A percentile compares a stretch with the other conserved stretches of the same genome.
phyloP scores from a whole-genome alignment of 2,797 vertebrate species.

The Anguilla pacifica region DNA sequence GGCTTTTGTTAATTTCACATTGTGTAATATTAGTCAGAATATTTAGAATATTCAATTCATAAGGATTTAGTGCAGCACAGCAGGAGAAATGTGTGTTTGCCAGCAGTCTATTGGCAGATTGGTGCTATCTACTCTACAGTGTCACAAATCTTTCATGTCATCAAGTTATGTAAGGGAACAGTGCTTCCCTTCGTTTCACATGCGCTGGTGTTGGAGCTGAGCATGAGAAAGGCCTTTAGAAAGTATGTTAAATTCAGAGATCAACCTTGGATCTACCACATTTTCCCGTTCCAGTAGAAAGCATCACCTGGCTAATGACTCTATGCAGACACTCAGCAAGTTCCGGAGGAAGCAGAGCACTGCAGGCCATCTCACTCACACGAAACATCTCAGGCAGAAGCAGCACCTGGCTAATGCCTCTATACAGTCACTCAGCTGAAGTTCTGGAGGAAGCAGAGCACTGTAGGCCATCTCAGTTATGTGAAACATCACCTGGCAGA shows the following conservation, averaged over 20 bases:
- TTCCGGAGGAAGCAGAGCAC: no score
- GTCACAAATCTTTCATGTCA: no score
- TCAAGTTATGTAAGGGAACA: background rate
- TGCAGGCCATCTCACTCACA: no score
- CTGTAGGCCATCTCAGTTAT: background rate
- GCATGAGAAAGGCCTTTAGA: background rate
- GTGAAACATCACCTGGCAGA: background rate
- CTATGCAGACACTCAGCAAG: no score
- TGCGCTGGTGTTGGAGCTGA: background rate
- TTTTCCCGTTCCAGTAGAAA: background rate
- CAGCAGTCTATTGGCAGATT: background rate
- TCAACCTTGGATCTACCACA: background rate
- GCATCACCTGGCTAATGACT: background rate
- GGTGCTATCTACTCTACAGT: no score
- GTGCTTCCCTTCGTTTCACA: background rate
- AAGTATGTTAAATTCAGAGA: no score
- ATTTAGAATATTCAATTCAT: background rate
- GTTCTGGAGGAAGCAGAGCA: background rate
- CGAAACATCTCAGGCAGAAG: no score
- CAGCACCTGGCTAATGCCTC: no score
- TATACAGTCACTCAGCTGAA: no score
- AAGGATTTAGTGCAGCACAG: background rate
- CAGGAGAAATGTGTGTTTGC: background rate
- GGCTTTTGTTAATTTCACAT: background rate
- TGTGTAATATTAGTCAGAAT: background rate